Evolutionary conservation across 2,797 vertebrate species (phyloP).

Genomic region (Pantherophis vulpinus): DNA sequence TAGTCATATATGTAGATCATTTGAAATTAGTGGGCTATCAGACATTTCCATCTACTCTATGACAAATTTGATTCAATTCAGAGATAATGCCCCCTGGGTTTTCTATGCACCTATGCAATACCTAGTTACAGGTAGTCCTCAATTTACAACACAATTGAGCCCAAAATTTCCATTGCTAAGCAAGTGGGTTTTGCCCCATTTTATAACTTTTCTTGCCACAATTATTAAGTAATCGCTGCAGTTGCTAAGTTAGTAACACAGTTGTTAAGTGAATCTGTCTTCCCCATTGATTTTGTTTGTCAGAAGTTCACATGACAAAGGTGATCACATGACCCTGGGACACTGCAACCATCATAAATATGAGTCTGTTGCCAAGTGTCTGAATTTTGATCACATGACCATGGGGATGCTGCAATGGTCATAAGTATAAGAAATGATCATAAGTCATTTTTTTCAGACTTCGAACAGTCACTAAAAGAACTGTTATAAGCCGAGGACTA

Average conservation of each 20-base stretch:
- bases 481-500: neutral
- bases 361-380: neutral
- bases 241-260: neutral
- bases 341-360: neutral
- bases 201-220: neutral
- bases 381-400: neutral
- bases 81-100: neutral
- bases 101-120: neutral
- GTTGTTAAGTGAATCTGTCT: neutral
- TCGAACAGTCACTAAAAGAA: neutral
- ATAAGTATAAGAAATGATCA: neutral
- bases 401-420: neutral
- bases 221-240: neutral
- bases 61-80: neutral
- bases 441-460: neutral
- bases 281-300: neutral
- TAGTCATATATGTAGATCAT: neutral
- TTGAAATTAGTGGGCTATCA: neutral
- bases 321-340: neutral
- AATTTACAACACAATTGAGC: neutral
- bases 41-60: neutral
- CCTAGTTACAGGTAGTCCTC: neutral
- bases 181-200: neutral
- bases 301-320: neutral
- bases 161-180: neutral